Evolutionary conservation across 2,113 vertebrate species (phyloP).

Genomic region (Ginglymostoma cirratum): DNA sequence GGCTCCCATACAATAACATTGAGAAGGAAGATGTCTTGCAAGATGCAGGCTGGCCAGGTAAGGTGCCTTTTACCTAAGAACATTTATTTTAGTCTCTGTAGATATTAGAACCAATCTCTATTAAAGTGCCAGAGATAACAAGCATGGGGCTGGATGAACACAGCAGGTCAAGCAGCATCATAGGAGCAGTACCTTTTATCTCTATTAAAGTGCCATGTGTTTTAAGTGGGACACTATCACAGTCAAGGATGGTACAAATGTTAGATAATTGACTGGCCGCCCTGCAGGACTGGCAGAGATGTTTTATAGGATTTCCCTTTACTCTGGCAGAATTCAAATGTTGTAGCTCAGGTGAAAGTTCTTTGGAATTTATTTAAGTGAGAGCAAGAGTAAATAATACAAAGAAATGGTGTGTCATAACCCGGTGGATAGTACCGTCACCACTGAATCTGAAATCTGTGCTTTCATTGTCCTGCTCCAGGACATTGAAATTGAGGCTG

Average conservation of each 20-base stretch:
- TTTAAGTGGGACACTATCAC: background rate
- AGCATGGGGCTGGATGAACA: too few relatives aligned
- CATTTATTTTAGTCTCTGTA: background rate
- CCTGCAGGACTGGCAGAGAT: background rate
- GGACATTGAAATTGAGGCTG: too few relatives aligned
- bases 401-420: background rate
- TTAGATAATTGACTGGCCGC: background rate
- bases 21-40: background rate
- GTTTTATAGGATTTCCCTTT: background rate
- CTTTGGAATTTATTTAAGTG: background rate
- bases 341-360: background rate
- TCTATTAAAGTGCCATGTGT: background rate
- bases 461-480: too few relatives aligned
- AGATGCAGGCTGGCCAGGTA: background rate
- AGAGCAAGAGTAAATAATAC: background rate
- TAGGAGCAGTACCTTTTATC: too few relatives aligned
- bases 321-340: background rate
- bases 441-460: too few relatives aligned
- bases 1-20: background rate
- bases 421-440: too few relatives aligned
- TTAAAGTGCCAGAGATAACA: background rate
- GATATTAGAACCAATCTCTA: background rate
- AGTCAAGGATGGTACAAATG: background rate
- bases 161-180: too few relatives aligned
- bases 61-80: background rate